Evolutionary conservation across 2,888 invertebrate species (phyloP).

Genomic region (Ellobium chinense): DNA sequence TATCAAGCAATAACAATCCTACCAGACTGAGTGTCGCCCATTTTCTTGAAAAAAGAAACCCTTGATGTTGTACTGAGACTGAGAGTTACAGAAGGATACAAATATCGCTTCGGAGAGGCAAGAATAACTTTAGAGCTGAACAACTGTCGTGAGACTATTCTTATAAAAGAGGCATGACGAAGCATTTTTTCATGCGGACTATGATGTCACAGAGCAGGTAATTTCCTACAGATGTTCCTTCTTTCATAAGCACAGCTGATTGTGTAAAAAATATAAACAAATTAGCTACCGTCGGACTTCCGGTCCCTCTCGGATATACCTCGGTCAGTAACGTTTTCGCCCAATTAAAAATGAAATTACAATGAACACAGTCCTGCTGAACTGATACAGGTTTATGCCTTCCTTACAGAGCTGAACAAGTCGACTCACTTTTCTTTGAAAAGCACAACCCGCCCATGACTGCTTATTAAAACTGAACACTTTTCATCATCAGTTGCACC

Average conservation of each 20-base stretch:
- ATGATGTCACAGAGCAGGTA: neutral
- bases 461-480: too few relatives aligned
- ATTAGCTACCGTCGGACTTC: too few relatives aligned
- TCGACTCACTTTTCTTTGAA: too few relatives aligned
- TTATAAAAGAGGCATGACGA: slow-evolving; percentile 1
- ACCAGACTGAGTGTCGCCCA: slow-evolving; percentile 19
- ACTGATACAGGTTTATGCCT: too few relatives aligned
- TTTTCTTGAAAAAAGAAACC: neutral
- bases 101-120: neutral
- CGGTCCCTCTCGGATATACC: neutral
- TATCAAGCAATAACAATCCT: neutral
- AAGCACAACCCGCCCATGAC: too few relatives aligned
- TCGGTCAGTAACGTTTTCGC: neutral
- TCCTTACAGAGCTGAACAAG: too few relatives aligned
- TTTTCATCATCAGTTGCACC: too few relatives aligned
- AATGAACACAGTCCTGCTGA: too few relatives aligned
- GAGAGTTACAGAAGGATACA: neutral
- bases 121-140: neutral
- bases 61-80: neutral
- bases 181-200: neutral
- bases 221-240: too few relatives aligned
- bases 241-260: too few relatives aligned
- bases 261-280: too few relatives aligned
- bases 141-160: neutral
- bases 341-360: too few relatives aligned